These are phyloP conservation scores for Pimpla rufipes DNA, from an alignment of 2,888 invertebrate genomes.

Conservation along the genomic window DNA sequence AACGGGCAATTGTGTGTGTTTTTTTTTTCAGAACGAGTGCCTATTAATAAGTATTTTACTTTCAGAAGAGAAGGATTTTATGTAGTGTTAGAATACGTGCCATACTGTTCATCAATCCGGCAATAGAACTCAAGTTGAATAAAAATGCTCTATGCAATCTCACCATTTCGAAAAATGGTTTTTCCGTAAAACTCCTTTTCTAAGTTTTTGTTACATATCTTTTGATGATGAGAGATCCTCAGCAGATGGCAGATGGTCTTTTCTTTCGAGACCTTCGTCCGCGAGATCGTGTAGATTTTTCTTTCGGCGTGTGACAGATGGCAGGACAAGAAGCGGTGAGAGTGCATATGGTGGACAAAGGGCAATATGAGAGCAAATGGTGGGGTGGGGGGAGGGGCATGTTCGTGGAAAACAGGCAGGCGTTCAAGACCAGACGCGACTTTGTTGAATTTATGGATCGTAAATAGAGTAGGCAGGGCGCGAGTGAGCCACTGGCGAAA, in stretches of 20 bases:
- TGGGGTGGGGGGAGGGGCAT: conserved; percentile 19
- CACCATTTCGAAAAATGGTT: background rate
- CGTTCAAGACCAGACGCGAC: conserved; percentile 77
- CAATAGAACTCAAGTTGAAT: background rate
- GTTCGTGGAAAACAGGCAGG: conserved; percentile 43
- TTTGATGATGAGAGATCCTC: conserved; percentile 30
- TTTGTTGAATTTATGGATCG: conserved; percentile 84
- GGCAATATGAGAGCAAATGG: conserved; percentile 78
- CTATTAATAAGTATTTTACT: no score
- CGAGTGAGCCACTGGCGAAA: conserved; percentile 59
- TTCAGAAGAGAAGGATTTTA: no score
- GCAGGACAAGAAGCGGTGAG: conserved; percentile 31
- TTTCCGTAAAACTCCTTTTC: background rate
- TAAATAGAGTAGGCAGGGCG: conserved; percentile 76
- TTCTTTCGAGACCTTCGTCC: conserved; percentile 51
- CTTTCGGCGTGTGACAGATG: conserved; percentile 35
- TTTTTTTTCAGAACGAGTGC: no score
- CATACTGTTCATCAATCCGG: no score
- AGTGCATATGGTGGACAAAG: conserved; percentile 74
- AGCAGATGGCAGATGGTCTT: conserved; percentile 43
- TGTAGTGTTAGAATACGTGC: no score
- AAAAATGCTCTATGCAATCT: conserved; percentile 39
- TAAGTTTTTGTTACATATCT: conserved; percentile 41
- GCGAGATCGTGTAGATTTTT: conserved; percentile 52
- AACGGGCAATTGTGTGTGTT: no score